Evolutionary conservation across 2,113 vertebrate species (phyloP).

Genomic region (Holacanthus passer): DNA sequence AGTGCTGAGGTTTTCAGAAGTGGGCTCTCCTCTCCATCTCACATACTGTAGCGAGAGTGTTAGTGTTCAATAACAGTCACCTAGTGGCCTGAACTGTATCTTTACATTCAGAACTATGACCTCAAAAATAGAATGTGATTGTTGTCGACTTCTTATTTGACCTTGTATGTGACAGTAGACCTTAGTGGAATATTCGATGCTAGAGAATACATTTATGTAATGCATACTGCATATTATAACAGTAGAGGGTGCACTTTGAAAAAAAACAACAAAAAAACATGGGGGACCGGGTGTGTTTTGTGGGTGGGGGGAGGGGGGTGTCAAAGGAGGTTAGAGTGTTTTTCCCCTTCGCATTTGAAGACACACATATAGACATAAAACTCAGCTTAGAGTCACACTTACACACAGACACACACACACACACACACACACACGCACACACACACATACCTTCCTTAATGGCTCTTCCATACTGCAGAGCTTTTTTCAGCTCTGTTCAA

Average conservation of each 20-base stretch:
- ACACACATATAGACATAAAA: conserved; percentile 10
- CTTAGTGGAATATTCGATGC: conserved; percentile 47
- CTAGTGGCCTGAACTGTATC: conserved; percentile 77
- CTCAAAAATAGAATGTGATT: conserved; percentile 74
- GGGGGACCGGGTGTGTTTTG: conserved; percentile 5
- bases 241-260: conserved; percentile 44
- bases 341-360: conserved; percentile 30
- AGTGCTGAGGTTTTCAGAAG: conserved; percentile 14
- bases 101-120: conserved; percentile 74
- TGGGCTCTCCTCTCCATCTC: conserved; percentile 50
- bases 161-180: conserved; percentile 51
- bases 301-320: not conserved
- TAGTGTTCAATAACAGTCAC: conserved; percentile 70
- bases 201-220: conserved; percentile 58
- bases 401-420: conserved; percentile 21
- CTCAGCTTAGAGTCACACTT: conserved; percentile 2
- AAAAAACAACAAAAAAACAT: not conserved
- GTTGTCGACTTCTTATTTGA: conserved; percentile 53
- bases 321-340: not conserved
- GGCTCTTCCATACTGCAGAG: conserved; percentile 66
- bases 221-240: conserved; percentile 59
- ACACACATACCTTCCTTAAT: conserved; percentile 36
- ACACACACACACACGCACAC: conserved; percentile 20
- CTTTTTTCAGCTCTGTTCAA: conserved; percentile 66
- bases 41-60: conserved; percentile 60